Evolutionary conservation across 2,797 vertebrate species (phyloP).

Genomic region (Sarcoramphus papa): DNA sequence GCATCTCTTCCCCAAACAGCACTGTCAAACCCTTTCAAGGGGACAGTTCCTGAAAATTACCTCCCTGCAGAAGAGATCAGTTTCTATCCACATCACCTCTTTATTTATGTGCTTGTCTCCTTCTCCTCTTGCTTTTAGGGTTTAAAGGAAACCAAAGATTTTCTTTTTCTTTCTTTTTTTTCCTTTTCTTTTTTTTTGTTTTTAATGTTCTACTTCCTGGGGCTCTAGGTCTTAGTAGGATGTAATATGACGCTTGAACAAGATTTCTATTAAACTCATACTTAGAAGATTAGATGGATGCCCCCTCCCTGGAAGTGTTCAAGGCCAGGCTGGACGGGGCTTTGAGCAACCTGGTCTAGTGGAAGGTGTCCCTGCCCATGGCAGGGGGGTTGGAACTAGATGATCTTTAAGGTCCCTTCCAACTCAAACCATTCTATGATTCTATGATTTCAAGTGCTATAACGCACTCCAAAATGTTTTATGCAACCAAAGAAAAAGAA

Average conservation of each 20-base stretch:
- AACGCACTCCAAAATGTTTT: not conserved
- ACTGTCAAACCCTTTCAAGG: not conserved
- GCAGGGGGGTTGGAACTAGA: too few relatives aligned
- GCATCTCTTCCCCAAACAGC: not conserved
- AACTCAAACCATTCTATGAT: too few relatives aligned
- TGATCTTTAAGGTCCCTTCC: too few relatives aligned
- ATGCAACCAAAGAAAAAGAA: not conserved
- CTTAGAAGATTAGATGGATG: not conserved
- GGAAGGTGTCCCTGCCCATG: too few relatives aligned
- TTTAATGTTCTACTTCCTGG: not conserved
- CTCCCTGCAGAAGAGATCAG: not conserved
- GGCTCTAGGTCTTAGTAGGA: not conserved
- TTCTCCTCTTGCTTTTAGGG: not conserved
- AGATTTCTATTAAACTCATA: not conserved
- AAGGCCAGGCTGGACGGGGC: too few relatives aligned
- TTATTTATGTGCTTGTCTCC: not conserved
- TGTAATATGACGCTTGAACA: not conserved
- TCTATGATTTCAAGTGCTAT: not conserved
- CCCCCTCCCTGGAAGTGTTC: too few relatives aligned
- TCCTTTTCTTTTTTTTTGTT: not conserved
- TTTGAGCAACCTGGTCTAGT: too few relatives aligned
- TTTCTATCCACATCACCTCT: not conserved
- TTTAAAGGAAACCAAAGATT: not conserved
- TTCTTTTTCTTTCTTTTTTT: too few relatives aligned
- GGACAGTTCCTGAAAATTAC: not conserved